These are phyloP conservation scores for Nezara viridula DNA, from an alignment of 2,888 invertebrate genomes.

Conservation along the genomic window DNA sequence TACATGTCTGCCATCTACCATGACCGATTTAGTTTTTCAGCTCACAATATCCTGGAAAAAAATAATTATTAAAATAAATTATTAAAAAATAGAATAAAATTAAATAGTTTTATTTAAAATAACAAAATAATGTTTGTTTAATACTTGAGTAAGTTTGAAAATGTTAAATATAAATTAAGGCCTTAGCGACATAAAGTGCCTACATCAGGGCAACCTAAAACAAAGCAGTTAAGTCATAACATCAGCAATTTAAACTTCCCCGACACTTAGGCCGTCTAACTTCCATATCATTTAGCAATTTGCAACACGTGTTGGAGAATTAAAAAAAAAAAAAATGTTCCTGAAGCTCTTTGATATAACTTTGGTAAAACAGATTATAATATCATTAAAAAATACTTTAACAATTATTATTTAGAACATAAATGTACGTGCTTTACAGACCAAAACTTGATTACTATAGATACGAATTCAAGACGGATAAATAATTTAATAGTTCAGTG, in stretches of 20 bases:
- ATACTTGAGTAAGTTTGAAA: background rate
- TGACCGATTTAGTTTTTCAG: background rate
- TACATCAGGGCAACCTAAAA: background rate
- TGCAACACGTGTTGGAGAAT: slow-evolving; percentile 7
- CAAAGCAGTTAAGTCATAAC: background rate
- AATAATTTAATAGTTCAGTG: too few relatives aligned
- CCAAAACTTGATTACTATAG: too few relatives aligned
- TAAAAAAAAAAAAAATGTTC: background rate
- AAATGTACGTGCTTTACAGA: too few relatives aligned
- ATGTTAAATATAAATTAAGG: background rate
- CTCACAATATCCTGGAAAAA: background rate
- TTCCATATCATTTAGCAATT: slow-evolving; percentile 42
- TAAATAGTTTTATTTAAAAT: background rate
- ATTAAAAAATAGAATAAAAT: background rate
- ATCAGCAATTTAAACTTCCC: background rate
- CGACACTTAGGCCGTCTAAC: background rate
- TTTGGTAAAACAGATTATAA: background rate
- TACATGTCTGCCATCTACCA: background rate
- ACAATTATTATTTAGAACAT: too few relatives aligned
- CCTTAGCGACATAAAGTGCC: background rate
- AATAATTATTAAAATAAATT: background rate
- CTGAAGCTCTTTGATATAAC: background rate
- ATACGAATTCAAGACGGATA: too few relatives aligned
- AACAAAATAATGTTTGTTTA: background rate
- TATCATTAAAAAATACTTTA: background rate